Evolutionary conservation across 1,140 invertebrate genomes (phyloP).

Genomic region (Pristionchus pacificus): DNA sequence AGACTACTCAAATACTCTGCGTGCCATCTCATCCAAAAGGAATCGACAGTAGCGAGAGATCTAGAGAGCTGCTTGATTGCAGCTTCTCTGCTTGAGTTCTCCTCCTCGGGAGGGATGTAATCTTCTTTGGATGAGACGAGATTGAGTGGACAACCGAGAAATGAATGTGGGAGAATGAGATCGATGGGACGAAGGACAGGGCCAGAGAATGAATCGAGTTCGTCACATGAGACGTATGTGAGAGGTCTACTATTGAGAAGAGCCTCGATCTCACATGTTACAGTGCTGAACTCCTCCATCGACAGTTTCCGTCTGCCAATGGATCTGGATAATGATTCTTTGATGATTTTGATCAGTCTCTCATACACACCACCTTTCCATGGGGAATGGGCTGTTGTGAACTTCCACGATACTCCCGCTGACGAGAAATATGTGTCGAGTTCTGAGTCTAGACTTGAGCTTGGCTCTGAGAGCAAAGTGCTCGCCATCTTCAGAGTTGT

Average conservation of each 20-base stretch:
- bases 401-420: not conserved
- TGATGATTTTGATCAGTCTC: not conserved
- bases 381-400: not conserved
- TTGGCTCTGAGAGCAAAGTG: not conserved
- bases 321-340: not conserved
- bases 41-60: no score
- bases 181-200: not conserved
- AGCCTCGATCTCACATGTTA: not conserved
- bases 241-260: not conserved
- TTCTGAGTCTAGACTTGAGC: not conserved
- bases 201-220: not conserved
- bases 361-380: conserved; percentile 1
- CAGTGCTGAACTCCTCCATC: not conserved
- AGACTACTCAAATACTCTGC: not conserved
- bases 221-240: not conserved
- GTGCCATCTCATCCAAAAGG: not conserved
- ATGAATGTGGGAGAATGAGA: not conserved
- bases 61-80: no score
- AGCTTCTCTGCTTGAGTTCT: not conserved
- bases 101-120: not conserved
- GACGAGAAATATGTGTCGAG: not conserved
- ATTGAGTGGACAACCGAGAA: not conserved
- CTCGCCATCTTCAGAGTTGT: not conserved
- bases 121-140: not conserved
- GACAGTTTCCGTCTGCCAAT: not conserved